These are phyloP conservation scores for Morbakka virulenta DNA, from an alignment of 30 jellyfish, hydroid and myxozoan species.

Conservation along the genomic window DNA sequence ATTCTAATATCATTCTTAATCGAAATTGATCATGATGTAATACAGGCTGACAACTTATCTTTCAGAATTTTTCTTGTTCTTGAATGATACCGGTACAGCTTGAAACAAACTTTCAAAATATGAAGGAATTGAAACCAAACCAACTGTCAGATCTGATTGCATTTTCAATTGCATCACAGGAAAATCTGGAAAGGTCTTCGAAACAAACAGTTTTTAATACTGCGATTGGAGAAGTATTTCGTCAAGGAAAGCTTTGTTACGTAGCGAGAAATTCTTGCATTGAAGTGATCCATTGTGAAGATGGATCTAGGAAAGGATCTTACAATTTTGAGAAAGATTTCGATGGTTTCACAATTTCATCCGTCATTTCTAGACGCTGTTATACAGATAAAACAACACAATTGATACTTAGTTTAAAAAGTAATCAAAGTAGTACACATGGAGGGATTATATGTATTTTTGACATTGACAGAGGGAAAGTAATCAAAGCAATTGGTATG, in stretches of 20 bases:
- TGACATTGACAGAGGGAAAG: not conserved
- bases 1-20: too few relatives aligned
- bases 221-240: not conserved
- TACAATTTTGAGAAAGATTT: not conserved
- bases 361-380: not conserved
- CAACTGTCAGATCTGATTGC: conserved; percentile 59
- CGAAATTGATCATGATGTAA: too few relatives aligned
- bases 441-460: not conserved
- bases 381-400: not conserved
- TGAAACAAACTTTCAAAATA: too few relatives aligned
- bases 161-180: conserved; percentile 74
- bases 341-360: not conserved
- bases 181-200: conserved; percentile 69
- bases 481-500: not conserved
- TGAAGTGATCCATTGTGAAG: not conserved
- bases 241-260: not conserved
- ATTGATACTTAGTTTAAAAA: not conserved
- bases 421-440: not conserved
- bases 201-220: not conserved
- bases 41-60: too few relatives aligned
- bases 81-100: too few relatives aligned
- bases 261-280: not conserved
- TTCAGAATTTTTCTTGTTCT: too few relatives aligned
- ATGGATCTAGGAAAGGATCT: not conserved
- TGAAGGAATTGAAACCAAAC: conserved; percentile 72